A percentile compares a stretch with the other conserved stretches of the same genome.
Evolutionary conservation across 1,140 invertebrate species (phyloP).

Genomic region (Hormaphis cornu): DNA sequence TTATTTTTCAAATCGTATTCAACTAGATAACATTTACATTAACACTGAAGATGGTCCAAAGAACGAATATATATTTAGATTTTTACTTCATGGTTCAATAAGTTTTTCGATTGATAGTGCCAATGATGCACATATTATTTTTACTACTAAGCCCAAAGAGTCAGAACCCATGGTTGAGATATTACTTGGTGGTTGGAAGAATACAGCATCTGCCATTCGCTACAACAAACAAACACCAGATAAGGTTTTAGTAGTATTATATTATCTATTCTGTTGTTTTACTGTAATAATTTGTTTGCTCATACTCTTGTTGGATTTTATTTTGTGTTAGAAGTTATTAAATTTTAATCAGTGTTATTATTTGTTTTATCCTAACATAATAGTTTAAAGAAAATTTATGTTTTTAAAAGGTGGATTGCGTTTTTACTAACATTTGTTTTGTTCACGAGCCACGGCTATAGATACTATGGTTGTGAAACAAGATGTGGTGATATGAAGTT

Average conservation of each 20-base stretch:
- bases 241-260: slow-evolving; percentile 43
- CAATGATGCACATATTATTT: slow-evolving; percentile 70
- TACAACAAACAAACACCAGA: slow-evolving; percentile 69
- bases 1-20: not conserved
- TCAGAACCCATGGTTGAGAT: slow-evolving; percentile 66
- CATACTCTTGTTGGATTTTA: not conserved
- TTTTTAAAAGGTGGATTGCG: no score
- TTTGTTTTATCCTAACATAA: no score
- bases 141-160: slow-evolving; percentile 52
- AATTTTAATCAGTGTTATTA: no score
- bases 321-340: not conserved
- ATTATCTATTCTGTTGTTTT: not conserved
- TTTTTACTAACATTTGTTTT: no score
- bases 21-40: slow-evolving; percentile 30
- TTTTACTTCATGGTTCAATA: slow-evolving; percentile 47
- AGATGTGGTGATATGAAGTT: no score
- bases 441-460: no score
- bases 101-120: slow-evolving; percentile 63
- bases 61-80: slow-evolving; percentile 49
- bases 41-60: slow-evolving; percentile 27
- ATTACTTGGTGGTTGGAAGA: slow-evolving; percentile 75
- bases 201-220: slow-evolving; percentile 69
- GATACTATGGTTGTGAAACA: no score
- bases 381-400: no score
- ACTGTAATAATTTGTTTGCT: no score